Evolutionary conservation across 2,888 invertebrate species (phyloP).

Genomic region (Crematogaster levior): DNA sequence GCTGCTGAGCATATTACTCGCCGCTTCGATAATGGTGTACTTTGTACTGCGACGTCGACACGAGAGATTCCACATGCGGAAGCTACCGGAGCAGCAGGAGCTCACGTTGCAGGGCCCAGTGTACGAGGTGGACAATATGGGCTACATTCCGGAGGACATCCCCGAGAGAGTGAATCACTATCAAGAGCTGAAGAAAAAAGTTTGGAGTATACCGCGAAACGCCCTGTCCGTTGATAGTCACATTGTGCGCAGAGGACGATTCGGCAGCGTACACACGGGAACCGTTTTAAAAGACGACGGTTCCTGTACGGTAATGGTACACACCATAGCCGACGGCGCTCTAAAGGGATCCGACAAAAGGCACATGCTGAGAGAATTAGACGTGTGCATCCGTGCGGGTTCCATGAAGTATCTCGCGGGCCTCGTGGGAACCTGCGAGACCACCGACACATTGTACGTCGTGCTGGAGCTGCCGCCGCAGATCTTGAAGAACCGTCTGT

Average conservation of each 20-base stretch:
- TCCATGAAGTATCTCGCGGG: conserved; percentile 91
- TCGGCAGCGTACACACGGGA: conserved; percentile 92
- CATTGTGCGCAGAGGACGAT: conserved; percentile 91
- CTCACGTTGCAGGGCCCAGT: conserved; percentile 92
- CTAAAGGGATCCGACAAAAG: conserved; percentile 87
- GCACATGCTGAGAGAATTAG: conserved; percentile 90
- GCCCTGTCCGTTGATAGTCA: conserved; percentile 90
- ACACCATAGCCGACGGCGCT: conserved; percentile 88
- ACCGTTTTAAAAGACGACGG: conserved; percentile 89
- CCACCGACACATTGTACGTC: conserved; percentile 91
- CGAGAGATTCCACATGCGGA: conserved; percentile 86
- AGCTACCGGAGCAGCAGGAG: conserved; percentile 89
- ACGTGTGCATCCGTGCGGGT: conserved; percentile 90
- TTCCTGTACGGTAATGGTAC: conserved; percentile 88
- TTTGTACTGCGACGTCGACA: conserved; percentile 87
- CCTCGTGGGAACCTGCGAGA: conserved; percentile 93
- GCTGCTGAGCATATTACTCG: conserved; percentile 89
- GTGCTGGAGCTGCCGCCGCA: conserved; percentile 90
- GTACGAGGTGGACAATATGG: conserved; percentile 93
- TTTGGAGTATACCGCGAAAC: conserved; percentile 91
- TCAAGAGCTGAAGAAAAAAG: conserved; percentile 90
- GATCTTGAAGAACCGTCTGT: conserved; percentile 90
- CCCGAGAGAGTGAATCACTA: conserved; percentile 90
- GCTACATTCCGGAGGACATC: conserved; percentile 91
- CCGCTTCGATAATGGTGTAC: conserved; percentile 89